Conservation (phyloP, 2,888 invertebrate species). For the Carterocephalus palaemon region DNA sequence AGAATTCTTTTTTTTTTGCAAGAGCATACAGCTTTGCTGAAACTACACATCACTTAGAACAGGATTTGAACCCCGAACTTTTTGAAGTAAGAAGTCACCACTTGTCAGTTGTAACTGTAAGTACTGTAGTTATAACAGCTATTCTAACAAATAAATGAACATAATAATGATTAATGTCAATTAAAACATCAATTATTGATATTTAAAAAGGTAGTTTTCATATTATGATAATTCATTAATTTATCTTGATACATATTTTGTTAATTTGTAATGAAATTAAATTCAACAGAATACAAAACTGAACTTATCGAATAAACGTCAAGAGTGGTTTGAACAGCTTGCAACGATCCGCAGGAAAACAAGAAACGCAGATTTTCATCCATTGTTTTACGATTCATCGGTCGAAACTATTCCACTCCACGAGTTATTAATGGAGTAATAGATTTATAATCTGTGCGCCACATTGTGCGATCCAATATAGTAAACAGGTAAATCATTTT, state of each 20-base stretch:
- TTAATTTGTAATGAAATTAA: not conserved
- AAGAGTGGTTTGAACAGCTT: constrained; percentile 45
- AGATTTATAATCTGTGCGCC: constrained; percentile 15
- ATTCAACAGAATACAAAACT: not conserved
- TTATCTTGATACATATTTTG: not conserved
- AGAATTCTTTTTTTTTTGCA: no score
- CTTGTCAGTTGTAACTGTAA: no score
- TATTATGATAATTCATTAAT: no score
- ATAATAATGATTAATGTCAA: no score
- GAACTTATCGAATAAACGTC: constrained; percentile 62
- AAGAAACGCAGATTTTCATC: constrained; percentile 52
- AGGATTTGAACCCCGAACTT: no score
- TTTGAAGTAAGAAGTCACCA: no score
- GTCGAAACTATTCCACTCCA: constrained; percentile 33
- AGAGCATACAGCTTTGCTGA: no score
- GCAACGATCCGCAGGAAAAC: constrained; percentile 34
- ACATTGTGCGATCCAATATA: not conserved
- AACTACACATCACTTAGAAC: no score
- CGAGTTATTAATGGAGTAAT: constrained; percentile 29
- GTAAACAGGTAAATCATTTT: constrained; percentile 1
- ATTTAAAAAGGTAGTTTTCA: no score
- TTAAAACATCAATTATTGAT: no score
- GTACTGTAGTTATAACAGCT: no score
- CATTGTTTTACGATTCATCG: constrained; percentile 38
- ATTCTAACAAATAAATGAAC: no score